Conservation (phyloP, 2,888 invertebrate species). For the Charanyca ferruginea region DNA sequence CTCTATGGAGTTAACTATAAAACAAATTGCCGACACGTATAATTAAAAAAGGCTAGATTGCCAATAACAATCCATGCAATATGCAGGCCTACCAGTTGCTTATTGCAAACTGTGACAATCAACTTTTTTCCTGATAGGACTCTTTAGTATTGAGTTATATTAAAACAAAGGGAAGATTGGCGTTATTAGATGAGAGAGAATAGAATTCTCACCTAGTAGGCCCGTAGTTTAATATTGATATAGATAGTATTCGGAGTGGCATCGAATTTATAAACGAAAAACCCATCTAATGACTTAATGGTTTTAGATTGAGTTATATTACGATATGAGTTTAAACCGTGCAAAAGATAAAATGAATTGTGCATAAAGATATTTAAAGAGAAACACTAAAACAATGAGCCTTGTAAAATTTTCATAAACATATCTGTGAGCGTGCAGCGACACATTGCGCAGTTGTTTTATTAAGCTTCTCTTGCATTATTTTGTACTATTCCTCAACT, state of each 20-base stretch:
- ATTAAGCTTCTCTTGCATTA: not conserved
- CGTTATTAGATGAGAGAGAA: constrained; percentile 31
- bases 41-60: constrained; percentile 17
- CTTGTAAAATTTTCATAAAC: not conserved
- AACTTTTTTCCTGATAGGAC: constrained; percentile 10
- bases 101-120: constrained; percentile 14
- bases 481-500: not conserved
- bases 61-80: constrained; percentile 10
- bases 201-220: constrained; percentile 8
- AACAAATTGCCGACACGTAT: constrained; percentile 11
- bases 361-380: not conserved
- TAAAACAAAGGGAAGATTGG: constrained; percentile 4
- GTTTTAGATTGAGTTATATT: not conserved
- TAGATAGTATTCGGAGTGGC: not conserved
- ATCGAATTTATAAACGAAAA: not conserved
- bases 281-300: not conserved
- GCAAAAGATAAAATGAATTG: not conserved
- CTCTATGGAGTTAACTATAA: constrained; percentile 5
- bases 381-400: not conserved
- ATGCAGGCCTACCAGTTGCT: constrained; percentile 16
- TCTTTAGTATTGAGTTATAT: constrained; percentile 14
- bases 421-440: constrained; percentile 1
- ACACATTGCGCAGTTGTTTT: not conserved
- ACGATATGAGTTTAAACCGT: not conserved
- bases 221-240: not conserved